A percentile compares a stretch with the other conserved stretches of the same genome.
These are phyloP conservation scores for Eueides isabella DNA, from an alignment of 1,140 invertebrate genomes.

Conservation along the genomic window DNA sequence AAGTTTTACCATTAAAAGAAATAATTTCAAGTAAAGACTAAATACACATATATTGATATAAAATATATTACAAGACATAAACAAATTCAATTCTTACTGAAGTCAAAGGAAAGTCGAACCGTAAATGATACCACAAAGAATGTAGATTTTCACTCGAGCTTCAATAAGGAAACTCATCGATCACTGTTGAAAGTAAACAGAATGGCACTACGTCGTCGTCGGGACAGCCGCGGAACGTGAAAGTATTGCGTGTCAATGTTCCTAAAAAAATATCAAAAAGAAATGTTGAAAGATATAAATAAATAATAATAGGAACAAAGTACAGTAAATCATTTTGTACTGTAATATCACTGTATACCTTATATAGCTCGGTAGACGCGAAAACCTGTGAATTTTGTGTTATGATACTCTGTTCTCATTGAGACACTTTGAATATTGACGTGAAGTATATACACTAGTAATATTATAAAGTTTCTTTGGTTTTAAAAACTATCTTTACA, in stretches of 20 bases:
- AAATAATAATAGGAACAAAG: too few relatives aligned
- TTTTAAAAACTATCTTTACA: too few relatives aligned
- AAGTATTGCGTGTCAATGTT: background rate
- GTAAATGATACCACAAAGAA: background rate
- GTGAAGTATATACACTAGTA: too few relatives aligned
- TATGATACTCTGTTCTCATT: too few relatives aligned
- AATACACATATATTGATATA: background rate
- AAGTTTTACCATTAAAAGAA: background rate
- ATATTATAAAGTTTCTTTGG: too few relatives aligned
- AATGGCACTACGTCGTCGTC: background rate
- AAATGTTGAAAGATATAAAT: too few relatives aligned
- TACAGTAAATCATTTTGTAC: too few relatives aligned
- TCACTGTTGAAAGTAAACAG: background rate
- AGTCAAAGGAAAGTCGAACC: background rate
- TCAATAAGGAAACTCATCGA: constrained; percentile 4
- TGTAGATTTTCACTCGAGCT: background rate
- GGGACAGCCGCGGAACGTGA: background rate
- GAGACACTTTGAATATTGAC: too few relatives aligned
- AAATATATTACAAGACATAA: background rate
- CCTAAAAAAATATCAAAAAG: background rate
- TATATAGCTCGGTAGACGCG: too few relatives aligned
- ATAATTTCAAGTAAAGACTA: background rate
- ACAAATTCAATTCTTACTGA: background rate
- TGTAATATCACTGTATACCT: too few relatives aligned
- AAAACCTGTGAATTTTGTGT: too few relatives aligned